Base-by-base conservation (phyloP, 2,113 vertebrate genomes). In the Genyomyrus donnyi region DNA sequence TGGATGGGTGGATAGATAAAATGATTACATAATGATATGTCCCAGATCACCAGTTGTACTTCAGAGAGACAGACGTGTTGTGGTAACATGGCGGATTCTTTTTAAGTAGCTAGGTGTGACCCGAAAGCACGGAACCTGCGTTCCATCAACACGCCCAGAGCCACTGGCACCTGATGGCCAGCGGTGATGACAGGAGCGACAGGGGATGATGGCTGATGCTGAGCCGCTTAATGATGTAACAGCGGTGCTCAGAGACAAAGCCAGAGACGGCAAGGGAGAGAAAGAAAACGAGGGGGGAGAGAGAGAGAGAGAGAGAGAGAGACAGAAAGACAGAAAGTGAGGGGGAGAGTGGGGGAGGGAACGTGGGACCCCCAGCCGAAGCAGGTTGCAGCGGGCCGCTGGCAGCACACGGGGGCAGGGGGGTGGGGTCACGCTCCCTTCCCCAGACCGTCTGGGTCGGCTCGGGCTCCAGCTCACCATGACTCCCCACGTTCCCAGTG, bases 201-300 rank as follows among this genome's bases (percentile, higher is more conserved):
- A 24, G 45, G 45, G 46, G 80, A 48, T 48, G 45, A 85, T n/a
- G 39, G 19, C 45, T 85, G 39, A 45, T 11, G 42, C 39, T 1
- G 8, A 85, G 80, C 39, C 4, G 24, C 39, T n/a, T 85, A 85
- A 85, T 85, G 80, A 85, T n/a, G 39, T 24, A 5, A 77, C 35
- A 48, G 39, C 39, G 7, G 45, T 85, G 80, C 8, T 85, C 45
- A 85, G 19, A 24, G 45, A 85, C 42, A 48, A 19, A 92, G 89
- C 5, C 52, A 56, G 86, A 92, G 90, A 89, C 91, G 21, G 77
- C 52, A 62, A 91, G 84, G 90, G 90, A 39, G n/a, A 13, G 70
- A 17, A 77, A 15, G 70, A 77, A 27, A 35, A 4, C 2, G 53
- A 56, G 5, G 53, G 19, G 31, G 74, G 70, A 35, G n/a, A 74